phyloP scores from a whole-genome alignment of 2,888 invertebrate species.

The Drosophila mulleri region DNA sequence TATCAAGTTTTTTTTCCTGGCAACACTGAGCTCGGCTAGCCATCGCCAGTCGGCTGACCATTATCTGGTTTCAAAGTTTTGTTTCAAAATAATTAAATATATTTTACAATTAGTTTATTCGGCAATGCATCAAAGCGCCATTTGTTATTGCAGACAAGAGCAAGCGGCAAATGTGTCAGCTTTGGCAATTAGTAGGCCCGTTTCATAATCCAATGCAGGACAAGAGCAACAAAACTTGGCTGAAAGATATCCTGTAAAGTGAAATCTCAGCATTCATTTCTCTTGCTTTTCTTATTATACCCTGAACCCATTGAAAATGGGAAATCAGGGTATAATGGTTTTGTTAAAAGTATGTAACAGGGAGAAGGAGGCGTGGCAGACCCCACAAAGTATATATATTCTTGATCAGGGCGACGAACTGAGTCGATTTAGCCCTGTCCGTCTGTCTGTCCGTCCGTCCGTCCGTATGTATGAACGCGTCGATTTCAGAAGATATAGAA shows the following conservation, averaged over 20 bases:
- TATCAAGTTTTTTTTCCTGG: conserved; percentile 44
- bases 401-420: too few relatives aligned
- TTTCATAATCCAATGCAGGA: conserved; percentile 1
- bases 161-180: conserved; percentile 14
- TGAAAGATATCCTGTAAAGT: background rate
- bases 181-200: conserved; percentile 3
- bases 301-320: too few relatives aligned
- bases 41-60: background rate
- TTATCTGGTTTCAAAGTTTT: conserved; percentile 31
- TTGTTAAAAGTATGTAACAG: too few relatives aligned
- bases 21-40: conserved; percentile 1
- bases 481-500: too few relatives aligned
- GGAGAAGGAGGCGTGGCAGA: too few relatives aligned
- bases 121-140: conserved; percentile 23
- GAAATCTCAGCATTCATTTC: background rate
- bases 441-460: too few relatives aligned
- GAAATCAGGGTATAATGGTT: too few relatives aligned
- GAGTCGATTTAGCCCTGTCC: too few relatives aligned
- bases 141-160: background rate
- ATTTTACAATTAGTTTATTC: conserved; percentile 50
- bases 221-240: background rate
- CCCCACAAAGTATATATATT: too few relatives aligned
- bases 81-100: conserved; percentile 26
- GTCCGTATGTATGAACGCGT: too few relatives aligned
- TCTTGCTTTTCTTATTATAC: background rate